Conservation (phyloP, 2,113 vertebrate genomes). For the Podarcis cretensis region DNA sequence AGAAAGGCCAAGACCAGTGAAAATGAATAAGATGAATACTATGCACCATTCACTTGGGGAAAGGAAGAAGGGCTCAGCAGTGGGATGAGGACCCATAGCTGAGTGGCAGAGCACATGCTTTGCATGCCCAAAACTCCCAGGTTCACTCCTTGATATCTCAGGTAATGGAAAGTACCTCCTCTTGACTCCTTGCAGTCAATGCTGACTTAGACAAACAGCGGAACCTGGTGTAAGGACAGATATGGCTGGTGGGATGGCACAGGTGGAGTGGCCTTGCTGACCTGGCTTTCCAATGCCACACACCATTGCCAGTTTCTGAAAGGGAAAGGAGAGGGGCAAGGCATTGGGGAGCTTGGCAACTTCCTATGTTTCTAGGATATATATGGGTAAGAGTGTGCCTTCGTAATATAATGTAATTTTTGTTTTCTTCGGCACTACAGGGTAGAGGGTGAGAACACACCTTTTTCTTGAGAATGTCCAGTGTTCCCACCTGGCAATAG, state of each 20-base stretch:
- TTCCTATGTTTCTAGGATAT: background rate
- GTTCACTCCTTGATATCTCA: background rate
- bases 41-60: background rate
- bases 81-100: background rate
- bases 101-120: background rate
- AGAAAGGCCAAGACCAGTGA: background rate
- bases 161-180: background rate
- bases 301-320: too few relatives aligned
- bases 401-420: background rate
- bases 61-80: too few relatives aligned
- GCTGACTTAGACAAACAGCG: background rate
- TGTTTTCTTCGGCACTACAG: background rate
- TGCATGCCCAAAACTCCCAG: background rate
- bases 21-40: background rate
- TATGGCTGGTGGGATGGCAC: too few relatives aligned
- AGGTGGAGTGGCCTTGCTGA: too few relatives aligned
- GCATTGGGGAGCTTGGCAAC: too few relatives aligned
- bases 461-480: background rate
- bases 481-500: conserved; percentile 4
- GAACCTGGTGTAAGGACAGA: background rate
- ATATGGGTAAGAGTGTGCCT: background rate
- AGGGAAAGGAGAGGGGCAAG: too few relatives aligned
- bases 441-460: background rate
- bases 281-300: too few relatives aligned
- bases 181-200: background rate